Evolutionary conservation across 2,113 vertebrate genomes (phyloP), one percentile per base, ranked within the genome.

Genomic region (Clupea harengus): DNA sequence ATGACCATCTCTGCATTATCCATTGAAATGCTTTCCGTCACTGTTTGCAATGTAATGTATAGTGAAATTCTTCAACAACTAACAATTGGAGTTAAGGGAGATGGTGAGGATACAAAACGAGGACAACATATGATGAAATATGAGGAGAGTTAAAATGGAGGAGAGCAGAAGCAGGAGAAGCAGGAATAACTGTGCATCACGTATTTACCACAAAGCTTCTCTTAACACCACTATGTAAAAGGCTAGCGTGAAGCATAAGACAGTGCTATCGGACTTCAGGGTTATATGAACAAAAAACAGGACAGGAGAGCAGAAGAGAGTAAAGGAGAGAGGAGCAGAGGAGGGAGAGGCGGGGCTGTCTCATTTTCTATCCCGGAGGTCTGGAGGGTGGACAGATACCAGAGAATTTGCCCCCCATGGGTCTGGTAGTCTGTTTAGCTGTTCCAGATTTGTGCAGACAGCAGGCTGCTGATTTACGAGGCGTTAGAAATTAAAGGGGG

Each of bases 351-450:
- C 44, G 44, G 45, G 81, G 82, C 82, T 82, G 72, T 84, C 60
- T 81, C 83, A 81, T 47, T 85, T 54, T 86, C 82, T 83, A 85
- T 91, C 82, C 88, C 89, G 88, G 89, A 90, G 88, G 89, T 82
- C 88, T 87, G 47, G 83, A 85, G 84, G 84, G 89, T 89, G 88
- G 88, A 88, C 81, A 84, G 81, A 84, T 89, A 88, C 90, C 91
- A 91, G 89, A 82, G 82, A 86, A 88, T 88, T 82, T 88, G 88
- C 90, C 88, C 72, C 72, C 87, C 82, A 82, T 87, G 90, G 90
- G 90, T 87, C 88, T 75, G 82, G 83, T 88, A 90, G 89, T 89
- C 89, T 92, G 90, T 92, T 90, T 88, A 88, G 81, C 82, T 90
- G 91, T 89, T 90, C 90, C 86, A 89, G 86, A 91, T 88, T 90